Base-by-base conservation (phyloP, 2,113 vertebrate species). In the Sardina pilchardus region DNA sequence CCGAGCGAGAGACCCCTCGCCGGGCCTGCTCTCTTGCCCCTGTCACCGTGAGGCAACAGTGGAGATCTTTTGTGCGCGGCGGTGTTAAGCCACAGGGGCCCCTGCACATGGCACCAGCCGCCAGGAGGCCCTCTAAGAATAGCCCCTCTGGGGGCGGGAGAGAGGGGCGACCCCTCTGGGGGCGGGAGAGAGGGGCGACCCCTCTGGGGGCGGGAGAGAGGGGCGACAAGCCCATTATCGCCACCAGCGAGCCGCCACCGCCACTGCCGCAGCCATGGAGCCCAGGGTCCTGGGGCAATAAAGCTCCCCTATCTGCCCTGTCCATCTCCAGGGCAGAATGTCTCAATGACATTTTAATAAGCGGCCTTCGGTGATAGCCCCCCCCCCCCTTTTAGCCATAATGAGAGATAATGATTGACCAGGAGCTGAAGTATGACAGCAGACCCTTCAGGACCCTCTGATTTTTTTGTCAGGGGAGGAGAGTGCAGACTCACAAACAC, bases 51-150 rank as follows among this genome's bases (percentile, higher is more conserved):
- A 90, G 89, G 87, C 89, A 90, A 90, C 87, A 88, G 84, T 86
- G 81, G 84, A 87, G 86, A 86, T 86, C 86, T 86, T 87, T 90
- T 90, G 87, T 90, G 86, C 81, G 83, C 82, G 19, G 21, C 71
- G 78, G 86, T 88, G 87, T 90, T 88, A 88, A 63, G 30, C 89
- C n/a, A 81, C 85, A 67, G 86, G 89, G 53, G 53, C 53, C 89
- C 87, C 86, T 86, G 67, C 71, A 78, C 71, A 78, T 81, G 88
- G 81, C 86, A 87, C 89, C 89, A 89, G 75, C 89, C 86, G 83
- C 85, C 83, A 85, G 85, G 84, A 85, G 81, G 26, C 63, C 81
- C 75, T 84, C 87, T 89, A 90, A 90, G 86, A 90, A 90, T 90
- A 89, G 86, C 86, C 86, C 78, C 86, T 56, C 84, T 59, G 67